A percentile compares a stretch with the other conserved stretches of the same genome.
Conservation (phyloP, 2,113 vertebrate species). For the Balaeniceps rex region DNA sequence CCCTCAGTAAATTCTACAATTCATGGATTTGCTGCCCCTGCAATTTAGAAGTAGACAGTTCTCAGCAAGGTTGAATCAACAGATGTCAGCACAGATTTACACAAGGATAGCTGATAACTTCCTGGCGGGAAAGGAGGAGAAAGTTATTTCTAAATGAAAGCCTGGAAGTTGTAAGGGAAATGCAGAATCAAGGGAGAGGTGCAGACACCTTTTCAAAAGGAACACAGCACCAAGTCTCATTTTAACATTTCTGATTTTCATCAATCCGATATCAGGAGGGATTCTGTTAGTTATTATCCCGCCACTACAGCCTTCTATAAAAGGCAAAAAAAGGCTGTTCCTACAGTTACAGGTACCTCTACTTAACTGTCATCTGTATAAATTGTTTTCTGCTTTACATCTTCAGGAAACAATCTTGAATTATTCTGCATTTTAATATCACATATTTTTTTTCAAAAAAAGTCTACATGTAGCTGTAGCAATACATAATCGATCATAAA, state of each 20-base stretch:
- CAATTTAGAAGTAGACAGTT: conserved; percentile 10
- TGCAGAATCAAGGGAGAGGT: neutral
- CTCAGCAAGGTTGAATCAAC: conserved; percentile 54
- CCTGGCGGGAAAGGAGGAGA: neutral
- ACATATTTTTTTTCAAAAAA: neutral
- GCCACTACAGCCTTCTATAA: neutral
- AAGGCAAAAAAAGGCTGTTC: neutral
- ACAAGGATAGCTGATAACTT: conserved; percentile 20
- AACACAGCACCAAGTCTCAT: neutral
- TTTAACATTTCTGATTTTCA: neutral
- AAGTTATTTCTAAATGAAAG: conserved; percentile 18
- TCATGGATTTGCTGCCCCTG: conserved; percentile 48
- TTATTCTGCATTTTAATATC: neutral
- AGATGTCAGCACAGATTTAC: conserved; percentile 48
- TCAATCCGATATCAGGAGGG: neutral
- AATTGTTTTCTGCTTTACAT: neutral
- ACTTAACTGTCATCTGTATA: neutral
- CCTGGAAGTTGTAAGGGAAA: neutral
- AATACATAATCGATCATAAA: neutral
- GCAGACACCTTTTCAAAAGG: neutral
- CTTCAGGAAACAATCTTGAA: neutral
- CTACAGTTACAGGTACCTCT: neutral
- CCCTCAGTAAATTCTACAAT: neutral
- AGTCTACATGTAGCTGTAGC: neutral
- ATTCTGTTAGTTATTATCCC: neutral